Base-by-base conservation (phyloP, 2,888 invertebrate species). In the Tromatobia lineatoria region DNA sequence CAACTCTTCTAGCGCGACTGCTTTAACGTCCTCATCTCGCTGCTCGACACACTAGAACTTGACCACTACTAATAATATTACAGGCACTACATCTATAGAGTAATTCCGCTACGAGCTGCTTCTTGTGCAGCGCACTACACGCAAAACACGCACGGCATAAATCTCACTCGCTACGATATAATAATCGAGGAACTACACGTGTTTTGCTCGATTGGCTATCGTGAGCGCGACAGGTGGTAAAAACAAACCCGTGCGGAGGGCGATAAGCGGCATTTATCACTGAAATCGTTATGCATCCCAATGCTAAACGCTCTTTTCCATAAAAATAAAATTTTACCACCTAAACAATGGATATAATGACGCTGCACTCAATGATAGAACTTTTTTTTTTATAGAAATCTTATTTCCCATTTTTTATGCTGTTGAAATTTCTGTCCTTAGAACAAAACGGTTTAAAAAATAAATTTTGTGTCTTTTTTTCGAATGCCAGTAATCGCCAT, bases 1-100 rank as follows among this genome's bases (percentile, higher is more conserved):
- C 67, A 77, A 73, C 80, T 83, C 80, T 80, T 83, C 83, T 71
- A 47, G 73, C 76, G 64, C 71, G 77, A 79, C 20, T 61, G 75
- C 75, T 76, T 80, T 67, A 76, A 71, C 75, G 70, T 79, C 20
- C 61, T 52, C 75, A 71, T 57, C 57, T 25, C 59, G 29, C 23
- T 11, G 54, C 7, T 54, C 70, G 38, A 50, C 18, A 69, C 73
- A 52, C 38, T 1, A 38, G 20, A 23, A 20, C 42, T 47, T 67
- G 20, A 70, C 71, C 59, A 57, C 83, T 83, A 77, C 76, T 80
- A 76, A 73, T 76, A 71, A 77, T 80, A 77, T 47, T 57, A 54
- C 71, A 69, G n/a, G 3, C 34, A 23, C 38, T 52, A 52, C 69
- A 29, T 18, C 23, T 25, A 42, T 45, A 25, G 34, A 42, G 20